Evolutionary conservation across 2,797 vertebrate species (phyloP).

Genomic region (Scyliorhinus canicula): DNA sequence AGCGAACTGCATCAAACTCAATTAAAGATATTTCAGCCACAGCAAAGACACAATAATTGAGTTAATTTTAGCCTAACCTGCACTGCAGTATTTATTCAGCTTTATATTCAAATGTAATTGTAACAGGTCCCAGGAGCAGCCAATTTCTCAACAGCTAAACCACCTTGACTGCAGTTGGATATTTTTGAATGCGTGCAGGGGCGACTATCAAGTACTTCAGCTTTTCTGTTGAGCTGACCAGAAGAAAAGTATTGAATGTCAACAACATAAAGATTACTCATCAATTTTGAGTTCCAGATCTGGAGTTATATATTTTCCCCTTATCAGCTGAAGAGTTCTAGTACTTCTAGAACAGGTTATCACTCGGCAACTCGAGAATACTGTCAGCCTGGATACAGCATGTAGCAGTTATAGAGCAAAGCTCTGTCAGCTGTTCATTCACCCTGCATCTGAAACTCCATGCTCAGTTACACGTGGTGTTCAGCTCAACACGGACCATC

Average conservation of each 20-base stretch:
- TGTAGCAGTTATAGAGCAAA: background rate
- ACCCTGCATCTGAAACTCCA: background rate
- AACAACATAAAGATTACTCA: background rate
- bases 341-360: background rate
- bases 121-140: background rate
- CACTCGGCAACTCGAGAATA: background rate
- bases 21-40: background rate
- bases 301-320: background rate
- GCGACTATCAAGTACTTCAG: background rate
- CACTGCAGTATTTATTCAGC: slow-evolving; percentile 20
- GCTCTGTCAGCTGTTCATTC: background rate
- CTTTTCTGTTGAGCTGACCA: background rate
- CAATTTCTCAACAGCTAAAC: background rate
- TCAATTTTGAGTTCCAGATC: background rate
- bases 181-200: background rate
- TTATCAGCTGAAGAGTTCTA: background rate
- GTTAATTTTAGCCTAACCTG: slow-evolving; percentile 25
- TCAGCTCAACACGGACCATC: background rate
- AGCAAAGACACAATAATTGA: background rate
- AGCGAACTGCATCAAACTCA: background rate
- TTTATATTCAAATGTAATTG: slow-evolving; percentile 27
- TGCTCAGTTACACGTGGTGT: background rate
- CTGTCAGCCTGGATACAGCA: background rate
- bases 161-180: background rate
- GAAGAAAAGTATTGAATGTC: background rate